Evolutionary conservation across 2,888 invertebrate genomes (phyloP).

Genomic region (Diaperis boleti): DNA sequence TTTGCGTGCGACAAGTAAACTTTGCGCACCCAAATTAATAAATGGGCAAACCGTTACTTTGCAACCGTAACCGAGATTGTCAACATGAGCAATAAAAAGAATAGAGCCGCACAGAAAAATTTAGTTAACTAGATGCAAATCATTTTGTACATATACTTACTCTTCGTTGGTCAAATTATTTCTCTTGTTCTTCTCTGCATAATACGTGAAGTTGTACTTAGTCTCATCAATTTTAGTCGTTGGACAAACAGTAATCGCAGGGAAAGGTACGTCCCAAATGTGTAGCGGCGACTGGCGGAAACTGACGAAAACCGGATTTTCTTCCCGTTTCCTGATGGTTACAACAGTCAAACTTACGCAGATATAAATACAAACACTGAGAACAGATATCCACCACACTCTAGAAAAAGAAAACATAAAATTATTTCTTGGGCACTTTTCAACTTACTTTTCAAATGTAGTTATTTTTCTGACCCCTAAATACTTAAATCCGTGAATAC

Average conservation of each 20-base stretch:
- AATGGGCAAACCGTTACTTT: too few relatives aligned
- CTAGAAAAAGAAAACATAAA: too few relatives aligned
- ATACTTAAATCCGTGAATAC: not conserved
- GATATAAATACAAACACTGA: not conserved
- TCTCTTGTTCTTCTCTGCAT: not conserved
- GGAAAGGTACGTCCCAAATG: constrained; percentile 10
- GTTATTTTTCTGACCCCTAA: not conserved
- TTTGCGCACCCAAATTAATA: too few relatives aligned
- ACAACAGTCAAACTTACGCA: not conserved
- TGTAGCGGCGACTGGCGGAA: not conserved
- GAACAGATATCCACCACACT: constrained; percentile 4
- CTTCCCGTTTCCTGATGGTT: constrained; percentile 5
- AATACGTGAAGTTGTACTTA: not conserved
- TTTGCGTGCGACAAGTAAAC: too few relatives aligned
- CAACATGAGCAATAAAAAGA: too few relatives aligned
- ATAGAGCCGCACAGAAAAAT: too few relatives aligned
- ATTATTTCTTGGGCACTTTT: not conserved
- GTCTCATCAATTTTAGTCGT: not conserved
- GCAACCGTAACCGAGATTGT: too few relatives aligned
- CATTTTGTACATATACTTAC: too few relatives aligned
- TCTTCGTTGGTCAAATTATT: constrained; percentile 6
- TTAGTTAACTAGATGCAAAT: too few relatives aligned
- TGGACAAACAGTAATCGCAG: constrained; percentile 18
- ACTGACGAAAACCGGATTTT: constrained; percentile 14
- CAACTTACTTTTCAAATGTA: not conserved